Conservation (phyloP, 2,797 vertebrate species). For the Acanthiza pusilla region DNA sequence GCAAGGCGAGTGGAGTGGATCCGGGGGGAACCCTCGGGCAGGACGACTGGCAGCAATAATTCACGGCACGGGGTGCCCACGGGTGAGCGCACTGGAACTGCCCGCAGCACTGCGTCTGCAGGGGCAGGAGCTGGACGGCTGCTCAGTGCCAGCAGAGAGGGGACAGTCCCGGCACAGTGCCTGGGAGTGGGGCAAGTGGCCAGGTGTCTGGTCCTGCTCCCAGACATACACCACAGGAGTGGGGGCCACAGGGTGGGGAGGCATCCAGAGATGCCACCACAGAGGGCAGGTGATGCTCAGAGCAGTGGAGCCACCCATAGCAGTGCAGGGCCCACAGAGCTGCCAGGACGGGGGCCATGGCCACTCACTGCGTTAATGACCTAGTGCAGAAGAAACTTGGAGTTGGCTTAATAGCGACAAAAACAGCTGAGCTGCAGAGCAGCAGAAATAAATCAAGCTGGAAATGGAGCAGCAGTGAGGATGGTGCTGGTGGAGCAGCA, state of each 20-base stretch:
- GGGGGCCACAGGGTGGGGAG: accelerated
- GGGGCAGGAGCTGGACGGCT: not conserved
- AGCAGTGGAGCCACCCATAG: not conserved
- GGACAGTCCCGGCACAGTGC: not conserved
- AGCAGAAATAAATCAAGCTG: slow-evolving; percentile 64
- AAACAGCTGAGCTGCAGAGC: slow-evolving; percentile 62
- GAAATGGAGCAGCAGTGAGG: slow-evolving; percentile 37
- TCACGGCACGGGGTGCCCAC: accelerated
- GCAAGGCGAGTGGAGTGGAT: not conserved
- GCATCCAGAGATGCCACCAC: accelerated
- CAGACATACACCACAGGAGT: accelerated
- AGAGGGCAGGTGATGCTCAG: accelerated
- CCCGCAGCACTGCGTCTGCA: accelerated
- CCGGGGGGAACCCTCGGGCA: not conserved
- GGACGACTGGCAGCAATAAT: not conserved
- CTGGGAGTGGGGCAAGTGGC: accelerated
- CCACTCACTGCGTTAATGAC: slow-evolving; percentile 14
- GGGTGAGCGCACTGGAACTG: not conserved
- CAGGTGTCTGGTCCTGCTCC: not conserved
- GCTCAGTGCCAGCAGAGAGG: accelerated
- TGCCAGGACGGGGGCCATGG: not conserved
- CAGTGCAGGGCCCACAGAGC: not conserved
- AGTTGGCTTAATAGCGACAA: slow-evolving; percentile 18
- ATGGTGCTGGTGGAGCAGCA: not conserved
- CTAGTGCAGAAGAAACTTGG: not conserved